Conservation (phyloP, 2,888 invertebrate species). For the Anarsia innoxiella region DNA sequence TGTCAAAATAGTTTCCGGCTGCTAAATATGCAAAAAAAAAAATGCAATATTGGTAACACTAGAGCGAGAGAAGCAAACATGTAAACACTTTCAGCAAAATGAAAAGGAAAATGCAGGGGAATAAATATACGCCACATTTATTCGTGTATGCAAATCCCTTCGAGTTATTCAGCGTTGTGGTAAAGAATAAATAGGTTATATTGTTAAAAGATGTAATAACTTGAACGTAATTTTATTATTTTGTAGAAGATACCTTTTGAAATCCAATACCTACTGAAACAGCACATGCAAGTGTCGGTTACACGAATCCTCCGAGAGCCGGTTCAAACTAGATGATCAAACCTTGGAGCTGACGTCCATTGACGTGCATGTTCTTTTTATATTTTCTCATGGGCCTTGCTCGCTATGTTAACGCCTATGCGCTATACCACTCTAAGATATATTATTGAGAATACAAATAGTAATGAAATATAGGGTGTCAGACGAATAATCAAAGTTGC, state of each 20-base stretch:
- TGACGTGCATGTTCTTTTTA: not conserved
- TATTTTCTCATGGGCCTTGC: not conserved
- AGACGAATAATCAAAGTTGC: conserved; percentile 1
- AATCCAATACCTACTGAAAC: not conserved
- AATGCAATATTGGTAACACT: too few species aligned
- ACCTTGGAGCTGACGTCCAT: too few species aligned
- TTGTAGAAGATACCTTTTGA: not conserved
- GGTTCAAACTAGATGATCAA: not conserved
- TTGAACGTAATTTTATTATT: not conserved
- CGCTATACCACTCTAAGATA: too few species aligned
- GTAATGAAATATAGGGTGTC: not conserved
- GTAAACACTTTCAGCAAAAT: not conserved
- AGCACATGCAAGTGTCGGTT: not conserved
- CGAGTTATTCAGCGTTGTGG: not conserved
- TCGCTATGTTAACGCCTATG: too few species aligned
- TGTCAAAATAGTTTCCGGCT: too few species aligned
- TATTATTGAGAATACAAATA: too few species aligned
- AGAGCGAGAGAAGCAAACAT: not conserved
- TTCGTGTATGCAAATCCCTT: not conserved
- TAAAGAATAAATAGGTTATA: not conserved
- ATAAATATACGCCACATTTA: not conserved
- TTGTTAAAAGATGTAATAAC: too few species aligned
- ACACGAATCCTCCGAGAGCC: not conserved
- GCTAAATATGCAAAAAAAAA: too few species aligned
- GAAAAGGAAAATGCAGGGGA: not conserved